Conservation (phyloP, 2,797 vertebrate species). For the Esox lucius region DNA sequence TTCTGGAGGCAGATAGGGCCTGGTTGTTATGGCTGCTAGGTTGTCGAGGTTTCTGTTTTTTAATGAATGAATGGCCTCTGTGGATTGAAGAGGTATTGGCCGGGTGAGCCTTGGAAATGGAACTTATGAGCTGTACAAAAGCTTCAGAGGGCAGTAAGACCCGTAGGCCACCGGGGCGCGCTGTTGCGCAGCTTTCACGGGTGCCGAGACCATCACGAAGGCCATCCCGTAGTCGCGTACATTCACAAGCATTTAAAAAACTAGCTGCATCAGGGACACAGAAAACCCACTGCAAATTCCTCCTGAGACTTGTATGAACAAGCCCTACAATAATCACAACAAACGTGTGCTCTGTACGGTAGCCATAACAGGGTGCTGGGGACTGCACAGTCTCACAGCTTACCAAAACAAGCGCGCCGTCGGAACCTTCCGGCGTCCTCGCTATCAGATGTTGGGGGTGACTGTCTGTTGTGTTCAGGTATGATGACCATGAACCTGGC, state of each 20-base stretch:
- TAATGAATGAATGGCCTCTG: conserved; percentile 41
- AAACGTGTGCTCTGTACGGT: too few relatives aligned
- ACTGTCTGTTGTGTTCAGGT: too few relatives aligned
- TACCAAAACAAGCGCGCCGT: too few relatives aligned
- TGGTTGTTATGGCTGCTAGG: conserved; percentile 52
- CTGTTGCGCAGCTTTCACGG: conserved; percentile 37
- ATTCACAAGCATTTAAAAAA: background rate
- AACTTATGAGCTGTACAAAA: conserved; percentile 23
- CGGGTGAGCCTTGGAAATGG: background rate
- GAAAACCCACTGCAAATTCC: too few relatives aligned
- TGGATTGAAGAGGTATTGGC: background rate
- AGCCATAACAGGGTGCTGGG: too few relatives aligned
- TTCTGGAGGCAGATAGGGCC: conserved; percentile 57
- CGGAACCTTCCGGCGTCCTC: too few relatives aligned
- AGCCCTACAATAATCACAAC: too few relatives aligned
- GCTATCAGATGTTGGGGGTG: too few relatives aligned
- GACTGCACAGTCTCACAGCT: too few relatives aligned
- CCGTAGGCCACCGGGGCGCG: conserved; percentile 50
- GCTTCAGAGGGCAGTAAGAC: conserved; percentile 27
- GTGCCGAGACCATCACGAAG: conserved; percentile 4
- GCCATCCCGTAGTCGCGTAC: conserved; percentile 3
- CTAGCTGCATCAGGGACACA: too few relatives aligned
- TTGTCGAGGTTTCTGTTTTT: conserved; percentile 39
- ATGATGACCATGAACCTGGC: too few relatives aligned
- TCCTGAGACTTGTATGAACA: too few relatives aligned